Conservation (phyloP, 2,888 invertebrate genomes). For the Tinea trinotella region DNA sequence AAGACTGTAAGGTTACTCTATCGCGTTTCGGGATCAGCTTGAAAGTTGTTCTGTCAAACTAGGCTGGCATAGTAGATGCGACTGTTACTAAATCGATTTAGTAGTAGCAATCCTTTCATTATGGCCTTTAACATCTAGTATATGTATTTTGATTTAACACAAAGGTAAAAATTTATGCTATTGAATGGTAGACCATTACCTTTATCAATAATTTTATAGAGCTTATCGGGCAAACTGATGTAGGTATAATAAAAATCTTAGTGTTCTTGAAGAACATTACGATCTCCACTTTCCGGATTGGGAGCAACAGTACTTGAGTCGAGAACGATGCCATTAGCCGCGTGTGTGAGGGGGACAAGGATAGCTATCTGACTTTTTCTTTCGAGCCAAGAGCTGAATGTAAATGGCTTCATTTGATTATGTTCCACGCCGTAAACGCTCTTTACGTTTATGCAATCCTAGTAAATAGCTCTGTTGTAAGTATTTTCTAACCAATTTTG, state of each 20-base stretch:
- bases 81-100: no score
- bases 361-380: conserved; percentile 37
- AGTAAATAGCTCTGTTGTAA: conserved; percentile 37
- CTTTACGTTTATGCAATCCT: conserved; percentile 60
- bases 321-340: conserved; percentile 46
- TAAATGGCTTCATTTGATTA: conserved; percentile 69
- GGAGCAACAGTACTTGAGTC: not conserved
- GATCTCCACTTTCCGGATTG: conserved; percentile 9
- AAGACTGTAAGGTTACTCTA: no score
- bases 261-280: not conserved
- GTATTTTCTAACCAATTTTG: conserved; percentile 26
- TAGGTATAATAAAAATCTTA: conserved; percentile 3
- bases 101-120: no score
- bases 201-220: not conserved
- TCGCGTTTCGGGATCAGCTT: no score
- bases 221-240: not conserved
- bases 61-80: no score
- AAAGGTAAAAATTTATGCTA: no score
- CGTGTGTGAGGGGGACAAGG: conserved; percentile 46
- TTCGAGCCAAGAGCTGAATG: conserved; percentile 53
- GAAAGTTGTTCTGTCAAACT: no score
- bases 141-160: no score
- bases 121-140: no score
- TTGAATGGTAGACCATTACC: no score
- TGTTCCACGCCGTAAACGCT: conserved; percentile 53